Evolutionary conservation across 2,888 invertebrate genomes (phyloP), one percentile per base, ranked within the genome.

Genomic region (Entomobrya multifasciata): DNA sequence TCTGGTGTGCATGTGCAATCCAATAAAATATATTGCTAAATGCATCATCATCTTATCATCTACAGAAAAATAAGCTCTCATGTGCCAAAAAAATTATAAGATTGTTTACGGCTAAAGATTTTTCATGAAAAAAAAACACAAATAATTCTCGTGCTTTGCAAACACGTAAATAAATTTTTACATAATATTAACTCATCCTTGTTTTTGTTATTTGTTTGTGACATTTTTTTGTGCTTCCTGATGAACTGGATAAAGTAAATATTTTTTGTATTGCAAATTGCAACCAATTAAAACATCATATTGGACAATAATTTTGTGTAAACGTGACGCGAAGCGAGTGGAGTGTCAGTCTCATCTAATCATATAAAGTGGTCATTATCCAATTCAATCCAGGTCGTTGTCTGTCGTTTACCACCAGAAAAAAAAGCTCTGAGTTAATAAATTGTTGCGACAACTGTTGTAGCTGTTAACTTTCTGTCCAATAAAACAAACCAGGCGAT

Each of bases 401-500:
- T 70, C 67, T 70, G 67, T 47, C 30, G 22, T n/a, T n/a, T n/a
- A n/a, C n/a, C n/a, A n/a, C n/a, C n/a, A n/a, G n/a, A n/a, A n/a
- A n/a, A n/a, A n/a, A n/a, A n/a, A n/a, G n/a, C n/a, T n/a, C n/a
- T n/a, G n/a, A n/a, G n/a, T n/a, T n/a, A n/a, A 30, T 15, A 30
- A 15, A 15, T 30, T 62, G 60, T 62, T 65, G 65, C 36, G 65
- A 20, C 65, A 65, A 20, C 36, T 20, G 44, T 44, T 47, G n/a
- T n/a, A n/a, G n/a, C n/a, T 20, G 22, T 13, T 25, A 22, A 57
- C 15, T 55, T 41, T 70, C 41, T 47, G 44, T 70, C 20, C 6
- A 65, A 47, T 70, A 70, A 47, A 70, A 25, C 47, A 22, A 70
- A 70, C 67, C 25, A 70, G 67, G 67, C n/a, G 25, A 22, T 70